Percentiles rank a stretch among this genome's conserved stretches.
Evolutionary conservation across 2,797 vertebrate species (phyloP).

Genomic region (Spea hammondii): DNA sequence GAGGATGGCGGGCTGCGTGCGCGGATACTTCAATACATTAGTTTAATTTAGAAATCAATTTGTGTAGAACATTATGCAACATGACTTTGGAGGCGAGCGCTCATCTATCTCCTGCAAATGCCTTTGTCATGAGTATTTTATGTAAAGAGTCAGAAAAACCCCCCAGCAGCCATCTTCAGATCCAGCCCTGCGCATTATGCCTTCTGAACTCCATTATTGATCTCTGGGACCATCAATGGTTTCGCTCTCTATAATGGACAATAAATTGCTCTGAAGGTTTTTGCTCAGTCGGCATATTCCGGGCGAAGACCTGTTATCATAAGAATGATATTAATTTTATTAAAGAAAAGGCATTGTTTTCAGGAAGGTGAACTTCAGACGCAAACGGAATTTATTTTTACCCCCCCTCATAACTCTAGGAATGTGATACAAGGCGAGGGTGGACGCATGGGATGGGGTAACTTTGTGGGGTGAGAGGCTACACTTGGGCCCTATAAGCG

Average conservation of each 20-base stretch:
- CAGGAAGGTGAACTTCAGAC: no score
- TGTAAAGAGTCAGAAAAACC: conserved; percentile 11
- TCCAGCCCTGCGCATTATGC: not conserved
- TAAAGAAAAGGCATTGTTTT: no score
- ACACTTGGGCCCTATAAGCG: no score
- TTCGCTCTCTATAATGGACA: conserved; percentile 25
- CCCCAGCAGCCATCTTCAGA: not conserved
- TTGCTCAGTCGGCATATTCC: conserved; percentile 9
- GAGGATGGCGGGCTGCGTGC: not conserved
- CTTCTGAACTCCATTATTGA: conserved; percentile 17
- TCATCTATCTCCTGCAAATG: conserved; percentile 15
- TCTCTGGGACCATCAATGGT: conserved; percentile 17
- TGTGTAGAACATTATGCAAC: conserved; percentile 12
- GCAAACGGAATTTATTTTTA: no score
- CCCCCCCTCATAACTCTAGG: no score
- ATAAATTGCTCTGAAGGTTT: conserved; percentile 1
- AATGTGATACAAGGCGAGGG: no score
- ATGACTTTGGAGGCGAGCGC: conserved; percentile 4
- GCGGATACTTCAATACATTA: conserved; percentile 2
- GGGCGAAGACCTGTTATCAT: not conserved
- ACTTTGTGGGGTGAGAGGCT: no score
- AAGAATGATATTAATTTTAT: no score
- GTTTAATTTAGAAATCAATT: conserved; percentile 23
- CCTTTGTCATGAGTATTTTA: conserved; percentile 20
- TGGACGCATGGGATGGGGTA: no score